These are phyloP conservation scores for Macaria notata DNA, from an alignment of 2,888 invertebrate species.

Conservation along the genomic window DNA sequence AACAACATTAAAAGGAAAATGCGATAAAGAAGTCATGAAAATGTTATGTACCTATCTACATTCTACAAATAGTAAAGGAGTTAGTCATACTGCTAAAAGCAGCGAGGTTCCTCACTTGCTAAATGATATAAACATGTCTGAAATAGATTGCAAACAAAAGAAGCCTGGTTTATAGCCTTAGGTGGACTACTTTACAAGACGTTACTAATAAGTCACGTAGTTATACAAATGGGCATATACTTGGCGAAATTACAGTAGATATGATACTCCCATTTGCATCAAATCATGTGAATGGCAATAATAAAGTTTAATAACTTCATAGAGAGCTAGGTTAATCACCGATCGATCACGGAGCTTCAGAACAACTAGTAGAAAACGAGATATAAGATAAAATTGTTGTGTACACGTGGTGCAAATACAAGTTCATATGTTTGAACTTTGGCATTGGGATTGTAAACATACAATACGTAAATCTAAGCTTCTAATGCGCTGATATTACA, in stretches of 20 bases:
- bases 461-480: no score
- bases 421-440: no score
- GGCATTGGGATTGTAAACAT: no score
- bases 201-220: slow-evolving; percentile 18
- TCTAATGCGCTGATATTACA: no score
- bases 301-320: slow-evolving; percentile 36
- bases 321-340: slow-evolving; percentile 36
- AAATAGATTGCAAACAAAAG: slow-evolving; percentile 10
- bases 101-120: slow-evolving; percentile 1
- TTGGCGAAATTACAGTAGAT: slow-evolving; percentile 22
- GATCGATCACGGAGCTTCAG: slow-evolving; percentile 24
- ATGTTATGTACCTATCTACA: no score
- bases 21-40: no score
- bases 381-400: no score
- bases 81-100: slow-evolving; percentile 5
- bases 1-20: no score
- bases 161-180: slow-evolving; percentile 6
- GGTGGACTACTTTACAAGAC: slow-evolving; percentile 11
- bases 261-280: slow-evolving; percentile 27
- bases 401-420: no score
- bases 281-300: slow-evolving; percentile 22
- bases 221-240: slow-evolving; percentile 4
- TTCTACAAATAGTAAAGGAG: neutral
- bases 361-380: neutral
- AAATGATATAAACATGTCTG: slow-evolving; percentile 7